Percentiles rank a stretch among this genome's conserved stretches.
phyloP scores from a whole-genome alignment of 1,140 invertebrate genomes.

The Coelopa frigida region DNA sequence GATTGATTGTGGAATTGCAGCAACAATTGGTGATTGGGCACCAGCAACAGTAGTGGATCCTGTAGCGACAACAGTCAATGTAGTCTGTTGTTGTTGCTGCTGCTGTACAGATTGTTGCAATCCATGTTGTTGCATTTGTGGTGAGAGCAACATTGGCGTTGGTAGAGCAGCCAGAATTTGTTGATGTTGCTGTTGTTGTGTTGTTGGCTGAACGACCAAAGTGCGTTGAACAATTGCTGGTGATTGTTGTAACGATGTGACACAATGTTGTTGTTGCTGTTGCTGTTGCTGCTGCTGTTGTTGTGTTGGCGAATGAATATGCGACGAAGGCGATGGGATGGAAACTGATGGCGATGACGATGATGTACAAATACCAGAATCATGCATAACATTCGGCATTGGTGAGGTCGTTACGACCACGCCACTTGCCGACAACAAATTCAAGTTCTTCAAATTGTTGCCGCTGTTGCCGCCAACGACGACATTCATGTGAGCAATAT shows the following conservation, averaged over 20 bases:
- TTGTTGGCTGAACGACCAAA: neutral
- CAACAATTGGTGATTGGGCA: too few relatives aligned
- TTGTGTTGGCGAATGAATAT: slow-evolving; percentile 30
- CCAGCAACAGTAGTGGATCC: neutral
- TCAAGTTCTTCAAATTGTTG: slow-evolving; percentile 2
- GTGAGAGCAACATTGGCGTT: slow-evolving; percentile 34
- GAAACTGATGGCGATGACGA: slow-evolving; percentile 40
- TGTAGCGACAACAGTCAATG: neutral
- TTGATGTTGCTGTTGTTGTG: slow-evolving; percentile 5
- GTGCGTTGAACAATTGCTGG: too few relatives aligned
- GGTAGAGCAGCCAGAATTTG: slow-evolving; percentile 30
- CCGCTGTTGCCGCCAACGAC: neutral
- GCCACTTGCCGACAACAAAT: slow-evolving; percentile 6
- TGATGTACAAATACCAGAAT: slow-evolving; percentile 40
- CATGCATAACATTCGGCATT: slow-evolving; percentile 35
- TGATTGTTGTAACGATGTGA: too few relatives aligned
- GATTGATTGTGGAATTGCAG: neutral
- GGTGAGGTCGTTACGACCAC: slow-evolving; percentile 24
- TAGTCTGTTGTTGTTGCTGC: slow-evolving; percentile 2
- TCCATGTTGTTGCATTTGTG: slow-evolving; percentile 17
- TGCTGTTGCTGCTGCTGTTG: slow-evolving; percentile 28
- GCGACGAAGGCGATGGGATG: slow-evolving; percentile 35
- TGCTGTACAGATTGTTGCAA: slow-evolving; percentile 1
- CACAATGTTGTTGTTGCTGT: slow-evolving; percentile 22
- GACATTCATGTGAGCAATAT: slow-evolving; percentile 27